Evolutionary conservation across 2,888 invertebrate species (phyloP), one percentile per base, ranked within the genome.

Genomic region (Romanomermis culicivorax): DNA sequence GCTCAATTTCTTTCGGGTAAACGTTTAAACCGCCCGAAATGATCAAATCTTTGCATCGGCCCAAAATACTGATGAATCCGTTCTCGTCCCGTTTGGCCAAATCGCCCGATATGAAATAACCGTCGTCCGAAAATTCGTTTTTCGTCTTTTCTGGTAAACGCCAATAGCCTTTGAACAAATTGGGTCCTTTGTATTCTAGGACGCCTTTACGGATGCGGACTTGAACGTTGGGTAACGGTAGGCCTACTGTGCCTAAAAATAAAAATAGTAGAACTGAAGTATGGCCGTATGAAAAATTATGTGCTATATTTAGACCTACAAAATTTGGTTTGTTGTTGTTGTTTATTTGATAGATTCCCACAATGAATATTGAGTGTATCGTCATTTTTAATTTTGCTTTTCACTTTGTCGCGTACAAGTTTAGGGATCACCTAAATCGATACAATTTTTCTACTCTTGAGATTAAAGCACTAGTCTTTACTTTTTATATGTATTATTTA

Each of bases 51-150:
- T 65, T 64, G n/a, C 60, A 58, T 17, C 65, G 57, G 48, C 65
- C 65, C 26, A 62, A 58, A 48, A 65, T 64, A 17, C 57, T 55
- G 27, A 65, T 49, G 49, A 61, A 63, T 2, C 62, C 66, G 27
- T 61, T 56, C 25, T 60, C 60, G 56, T 67, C 66, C 2, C 61
- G 53, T 42, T 59, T 57, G 26, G 64, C 66, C 42, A 63, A 58
- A 58, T 65, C 67, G 75, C 79, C 88, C 1, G 91, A 89, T 63
- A 81, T 82, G 70, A 88, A 87, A 82, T 83, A 93, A 3, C 81
- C 83, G 69, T 85, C 85, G 0, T 68, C 63, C 0, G 83, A 82
- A 70, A 86, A 85, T 59, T 80, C 79, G 48, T 78, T 75, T 56
- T 72, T 70, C 0, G 82, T 82, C 23, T 77, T 79, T 57, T 79